Base-by-base conservation (phyloP, 2,888 invertebrate species). In the Cylindroiulus punctatus region DNA sequence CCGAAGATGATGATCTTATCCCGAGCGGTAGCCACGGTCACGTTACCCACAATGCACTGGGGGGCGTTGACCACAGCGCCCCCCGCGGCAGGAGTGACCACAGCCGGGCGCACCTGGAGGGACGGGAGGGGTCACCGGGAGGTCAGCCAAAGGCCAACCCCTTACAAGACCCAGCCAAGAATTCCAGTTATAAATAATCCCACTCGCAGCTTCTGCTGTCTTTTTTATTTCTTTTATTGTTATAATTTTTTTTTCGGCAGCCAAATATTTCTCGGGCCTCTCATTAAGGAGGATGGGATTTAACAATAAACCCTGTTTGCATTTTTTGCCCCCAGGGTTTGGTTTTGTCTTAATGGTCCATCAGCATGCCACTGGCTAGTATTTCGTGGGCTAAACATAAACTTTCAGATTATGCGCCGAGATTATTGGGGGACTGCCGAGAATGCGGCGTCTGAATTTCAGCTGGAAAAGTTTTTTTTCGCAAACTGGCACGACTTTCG, bases 161-260 rank as follows among this genome's bases (percentile, higher is more conserved):
- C 47, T 47, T 47, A 47, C 47, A 47, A 47, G 47, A 47, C 47
- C 47, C 47, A 47, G 2, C 14, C n/a, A 57, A 57, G 22, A 57
- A 57, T 22, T n/a, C 19, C n/a, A 57, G 57, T 57, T 57, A 57
- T 57, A 57, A 57, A 57, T 57, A 57, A 57, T 57, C 57, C 57
- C 2, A n/a, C 57, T 57, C 57, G 57, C 57, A 57, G 57, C 57
- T 57, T 57, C 57, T 57, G 57, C 57, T 57, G 57, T 57, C 57
- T 57, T 57, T 57, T 57, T 57, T 57, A 57, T 57, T 57, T 57
- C 57, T 57, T 57, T 57, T 57, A 57, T 57, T 57, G 57, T 57
- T 57, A 57, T 57, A 19, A 57, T 57, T 57, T 57, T 57, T 57
- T 8, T 22, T 57, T 57, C 57, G 5, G 22, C n/a, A 14, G 57